Conservation (phyloP, 2,888 invertebrate species). For the Nephrotoma appendiculata region DNA sequence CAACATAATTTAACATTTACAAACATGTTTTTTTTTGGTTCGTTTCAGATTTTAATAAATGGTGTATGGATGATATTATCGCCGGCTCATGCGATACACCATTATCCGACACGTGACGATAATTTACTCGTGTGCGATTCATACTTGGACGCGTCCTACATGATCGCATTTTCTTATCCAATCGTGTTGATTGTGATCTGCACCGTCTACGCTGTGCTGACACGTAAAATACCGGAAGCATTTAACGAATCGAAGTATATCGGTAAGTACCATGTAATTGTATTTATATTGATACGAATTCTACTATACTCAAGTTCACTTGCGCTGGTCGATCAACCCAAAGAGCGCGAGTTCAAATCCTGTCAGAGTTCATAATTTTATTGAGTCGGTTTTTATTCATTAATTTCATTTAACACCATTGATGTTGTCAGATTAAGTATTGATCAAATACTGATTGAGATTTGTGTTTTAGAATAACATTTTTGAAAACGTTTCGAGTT, state of each 20-base stretch:
- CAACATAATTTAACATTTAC: neutral
- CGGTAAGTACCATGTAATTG: slow-evolving; percentile 40
- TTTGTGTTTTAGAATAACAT: no score
- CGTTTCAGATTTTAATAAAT: slow-evolving; percentile 62
- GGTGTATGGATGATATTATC: slow-evolving; percentile 85
- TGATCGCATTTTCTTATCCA: slow-evolving; percentile 89
- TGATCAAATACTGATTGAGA: no score
- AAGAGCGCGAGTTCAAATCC: no score
- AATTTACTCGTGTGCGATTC: slow-evolving; percentile 87
- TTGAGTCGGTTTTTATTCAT: no score
- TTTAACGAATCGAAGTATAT: slow-evolving; percentile 98
- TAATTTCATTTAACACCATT: no score
- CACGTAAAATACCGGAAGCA: slow-evolving; percentile 94
- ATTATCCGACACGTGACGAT: slow-evolving; percentile 82
- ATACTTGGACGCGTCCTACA: slow-evolving; percentile 83
- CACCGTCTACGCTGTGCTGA: slow-evolving; percentile 90
- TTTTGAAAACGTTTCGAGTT: no score
- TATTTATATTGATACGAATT: no score
- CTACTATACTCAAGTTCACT: no score
- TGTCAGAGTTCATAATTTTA: no score
- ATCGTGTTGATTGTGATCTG: slow-evolving; percentile 81
- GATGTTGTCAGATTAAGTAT: no score
- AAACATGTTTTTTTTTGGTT: neutral
- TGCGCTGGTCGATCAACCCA: no score
- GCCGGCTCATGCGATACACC: slow-evolving; percentile 77